Conservation (phyloP, 2,797 vertebrate species). For the Hoplostethus mediterraneus region DNA sequence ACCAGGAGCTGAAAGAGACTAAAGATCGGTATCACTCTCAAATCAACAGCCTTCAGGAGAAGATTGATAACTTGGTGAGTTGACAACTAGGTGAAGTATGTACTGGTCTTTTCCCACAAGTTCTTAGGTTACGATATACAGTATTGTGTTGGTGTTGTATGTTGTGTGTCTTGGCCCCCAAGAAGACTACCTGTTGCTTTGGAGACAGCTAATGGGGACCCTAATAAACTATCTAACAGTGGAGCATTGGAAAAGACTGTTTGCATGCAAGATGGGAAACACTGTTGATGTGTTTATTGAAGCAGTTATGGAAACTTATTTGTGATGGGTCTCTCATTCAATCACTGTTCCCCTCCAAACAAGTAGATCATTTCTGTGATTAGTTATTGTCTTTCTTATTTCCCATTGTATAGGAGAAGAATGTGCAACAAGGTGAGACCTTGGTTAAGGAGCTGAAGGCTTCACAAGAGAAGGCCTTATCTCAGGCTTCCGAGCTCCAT, state of each 20-base stretch:
- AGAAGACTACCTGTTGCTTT: too few species aligned
- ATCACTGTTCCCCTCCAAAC: background rate
- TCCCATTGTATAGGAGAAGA: slow-evolving; percentile 83
- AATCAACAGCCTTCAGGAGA: slow-evolving; percentile 83
- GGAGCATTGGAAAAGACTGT: background rate
- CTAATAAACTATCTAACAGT: background rate
- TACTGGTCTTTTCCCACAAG: background rate
- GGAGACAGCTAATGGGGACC: too few species aligned
- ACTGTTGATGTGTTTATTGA: background rate
- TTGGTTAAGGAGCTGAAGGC: slow-evolving; percentile 84
- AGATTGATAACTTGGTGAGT: slow-evolving; percentile 88
- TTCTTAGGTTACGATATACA: background rate
- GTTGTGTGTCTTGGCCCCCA: too few species aligned
- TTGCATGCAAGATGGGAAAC: background rate
- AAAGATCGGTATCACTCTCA: slow-evolving; percentile 83
- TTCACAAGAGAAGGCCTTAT: slow-evolving; percentile 83
- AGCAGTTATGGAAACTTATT: background rate
- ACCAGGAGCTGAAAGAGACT: slow-evolving; percentile 84
- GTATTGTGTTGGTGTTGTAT: too few species aligned
- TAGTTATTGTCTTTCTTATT: slow-evolving; percentile 1
- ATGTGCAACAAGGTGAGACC: slow-evolving; percentile 76
- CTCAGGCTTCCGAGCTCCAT: slow-evolving; percentile 80
- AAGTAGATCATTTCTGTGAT: background rate
- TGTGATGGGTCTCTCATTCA: background rate
- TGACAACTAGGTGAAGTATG: background rate